Evolutionary conservation across 2,797 vertebrate species (phyloP), one percentile per base, ranked within the genome.

Genomic region (Syngnathus acus): DNA sequence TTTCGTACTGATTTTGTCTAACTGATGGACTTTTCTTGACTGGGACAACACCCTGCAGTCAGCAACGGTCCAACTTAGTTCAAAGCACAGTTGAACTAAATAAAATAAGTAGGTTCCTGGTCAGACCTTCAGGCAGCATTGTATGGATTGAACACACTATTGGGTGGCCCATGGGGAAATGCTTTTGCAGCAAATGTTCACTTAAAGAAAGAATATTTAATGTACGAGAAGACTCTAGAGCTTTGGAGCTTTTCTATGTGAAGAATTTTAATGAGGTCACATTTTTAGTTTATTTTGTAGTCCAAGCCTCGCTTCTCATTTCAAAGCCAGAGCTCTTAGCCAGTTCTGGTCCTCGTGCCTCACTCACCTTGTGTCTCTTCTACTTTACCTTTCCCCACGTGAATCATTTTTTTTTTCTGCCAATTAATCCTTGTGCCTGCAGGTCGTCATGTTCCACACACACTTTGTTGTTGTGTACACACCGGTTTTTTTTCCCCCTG

Each of bases 181-280:
- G 14, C 55, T 37, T 16, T 21, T 32, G 60, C 60, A 4, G 42
- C 60, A 62, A 45, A 43, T 26, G 60, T 62, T 62, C 60, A 45
- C 60, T 62, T 45, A 43, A 62, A 45, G 60, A 62, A 21, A 45
- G 42, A 62, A 62, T 62, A 62, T 62, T 50, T 66, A 57, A 60
- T 66, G 64, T 59, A 48, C 42, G 64, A 67, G 26, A 68, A 63
- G 3, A 45, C 60, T 55, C 43, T 19, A 43, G 59, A 60, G 59
- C 70, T 61, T 39, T 38, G 39, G 53, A 61, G 63, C 51, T 73
- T 59, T 48, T 64, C 62, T 55, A 43, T 66, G 66, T 38, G 32
- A 65, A 55, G n/a, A 62, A 21, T 26, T 62, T 23, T 45, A 62
- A 62, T 45, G 11, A 62, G 60, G 60, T 62, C 60, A 62, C 16